These are phyloP conservation scores for Myopa tessellatipennis DNA, from an alignment of 2,888 invertebrate genomes.

Conservation along the genomic window DNA sequence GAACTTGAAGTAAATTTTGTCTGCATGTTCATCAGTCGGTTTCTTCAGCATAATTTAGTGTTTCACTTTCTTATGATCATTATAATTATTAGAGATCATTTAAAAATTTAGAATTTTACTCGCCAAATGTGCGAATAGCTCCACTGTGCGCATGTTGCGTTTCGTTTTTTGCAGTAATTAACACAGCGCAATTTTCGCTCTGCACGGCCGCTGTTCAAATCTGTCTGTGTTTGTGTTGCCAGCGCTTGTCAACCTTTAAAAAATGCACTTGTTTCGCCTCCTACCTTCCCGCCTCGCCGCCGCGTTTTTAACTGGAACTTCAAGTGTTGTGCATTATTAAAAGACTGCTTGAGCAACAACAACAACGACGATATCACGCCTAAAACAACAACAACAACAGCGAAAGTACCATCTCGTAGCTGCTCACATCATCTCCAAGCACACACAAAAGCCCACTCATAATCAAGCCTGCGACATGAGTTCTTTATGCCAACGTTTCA, in stretches of 20 bases:
- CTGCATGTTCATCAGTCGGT: too few relatives aligned
- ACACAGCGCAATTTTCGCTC: conserved; percentile 35
- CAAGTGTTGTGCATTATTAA: conserved; percentile 33
- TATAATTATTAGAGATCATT: too few relatives aligned
- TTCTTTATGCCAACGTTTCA: background rate
- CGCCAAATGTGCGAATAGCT: background rate
- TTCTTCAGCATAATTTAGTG: background rate
- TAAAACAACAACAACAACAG: background rate
- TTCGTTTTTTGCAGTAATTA: conserved; percentile 24
- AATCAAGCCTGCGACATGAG: conserved; percentile 9
- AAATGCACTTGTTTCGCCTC: background rate
- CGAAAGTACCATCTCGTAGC: conserved; percentile 7
- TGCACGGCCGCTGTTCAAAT: background rate
- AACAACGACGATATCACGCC: conserved; percentile 36
- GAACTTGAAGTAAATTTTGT: too few relatives aligned
- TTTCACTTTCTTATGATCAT: too few relatives aligned
- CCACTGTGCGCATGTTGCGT: conserved; percentile 11
- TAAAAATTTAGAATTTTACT: too few relatives aligned
- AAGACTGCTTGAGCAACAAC: conserved; percentile 4
- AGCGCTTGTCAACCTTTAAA: background rate
- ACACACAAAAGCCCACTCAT: conserved; percentile 23
- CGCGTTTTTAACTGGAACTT: background rate
- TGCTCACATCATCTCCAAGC: conserved; percentile 15
- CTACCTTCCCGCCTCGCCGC: background rate
- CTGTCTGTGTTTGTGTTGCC: conserved; percentile 29